Base-by-base conservation (phyloP, 2,797 vertebrate species). In the Peromyscus aztecus region DNA sequence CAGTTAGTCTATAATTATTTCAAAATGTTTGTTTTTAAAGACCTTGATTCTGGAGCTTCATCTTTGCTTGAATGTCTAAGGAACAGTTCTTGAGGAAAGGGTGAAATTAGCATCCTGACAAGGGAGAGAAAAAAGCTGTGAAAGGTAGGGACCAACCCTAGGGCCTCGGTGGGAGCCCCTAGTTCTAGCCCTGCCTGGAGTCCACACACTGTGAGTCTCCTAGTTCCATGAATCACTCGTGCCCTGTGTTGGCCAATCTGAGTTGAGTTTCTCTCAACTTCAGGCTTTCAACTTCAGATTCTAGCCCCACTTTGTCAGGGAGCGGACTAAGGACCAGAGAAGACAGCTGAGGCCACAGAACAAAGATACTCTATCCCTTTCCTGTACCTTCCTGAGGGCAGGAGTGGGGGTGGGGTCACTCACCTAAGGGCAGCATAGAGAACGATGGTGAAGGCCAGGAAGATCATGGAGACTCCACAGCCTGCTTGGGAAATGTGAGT, bases 401-500 rank as follows among this genome's bases (percentile, higher is more conserved):
- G 49, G 80, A 63, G 27, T 77, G 10, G 31, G 10, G 19, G 16
- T 5, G 19, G 16, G 6, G 37, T 23, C 3, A 94, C 97, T 84
- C 81, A 98, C 98, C 98, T 98, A 76, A 98, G 21, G 69, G 46
- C 65, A 13, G 90, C 0, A 6, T 98, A 98, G 89, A 98, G 94
- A 73, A 80, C 0, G 0, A 98, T 29, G 57, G 98, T 97, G 86
- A 98, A 77, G 87, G 90, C 29, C 89, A 98, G 97, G 96, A 98
- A 99, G 82, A 88, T 34, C 94, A 98, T 59, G 84, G 98, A 98
- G 81, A 97, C 43, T 0, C 95, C 94, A 0, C 98, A 98, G 89
- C 98, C 98, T 2, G 84, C 69, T 0, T 97, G 98, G 86, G 98
- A 98, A 80, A 98, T 95, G 92, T 21, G 40, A 0, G 63, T 87